Conservation (phyloP, 1,140 invertebrate genomes). For the Parasteatoda tepidariorum region DNA sequence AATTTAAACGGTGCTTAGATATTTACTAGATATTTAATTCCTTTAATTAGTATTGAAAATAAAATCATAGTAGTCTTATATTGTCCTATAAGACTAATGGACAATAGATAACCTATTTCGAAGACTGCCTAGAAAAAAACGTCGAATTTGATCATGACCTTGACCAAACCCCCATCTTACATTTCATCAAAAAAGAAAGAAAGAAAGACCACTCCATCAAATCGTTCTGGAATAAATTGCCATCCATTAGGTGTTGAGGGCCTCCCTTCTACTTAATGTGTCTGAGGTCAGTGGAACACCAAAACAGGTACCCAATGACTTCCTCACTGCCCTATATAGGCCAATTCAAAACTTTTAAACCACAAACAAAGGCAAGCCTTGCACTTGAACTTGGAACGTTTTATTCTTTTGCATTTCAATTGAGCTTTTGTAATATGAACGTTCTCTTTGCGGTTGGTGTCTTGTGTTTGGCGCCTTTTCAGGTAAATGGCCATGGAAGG, state of each 20-base stretch:
- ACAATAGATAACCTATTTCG: too few species aligned
- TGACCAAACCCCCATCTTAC: neutral
- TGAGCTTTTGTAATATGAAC: neutral
- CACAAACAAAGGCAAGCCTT: constrained; percentile 11
- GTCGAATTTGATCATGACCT: too few species aligned
- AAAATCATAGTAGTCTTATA: too few species aligned
- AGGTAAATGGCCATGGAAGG: constrained; percentile 78
- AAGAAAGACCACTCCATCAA: neutral
- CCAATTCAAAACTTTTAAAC: neutral
- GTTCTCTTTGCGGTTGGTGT: neutral
- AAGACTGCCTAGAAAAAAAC: too few species aligned
- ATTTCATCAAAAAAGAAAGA: neutral
- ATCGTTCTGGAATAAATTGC: neutral
- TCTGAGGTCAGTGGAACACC: constrained; percentile 24
- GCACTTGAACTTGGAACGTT: constrained; percentile 43
- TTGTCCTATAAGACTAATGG: too few species aligned
- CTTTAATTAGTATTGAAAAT: too few species aligned
- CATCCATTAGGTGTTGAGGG: neutral
- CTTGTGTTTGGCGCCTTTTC: neutral
- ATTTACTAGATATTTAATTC: too few species aligned
- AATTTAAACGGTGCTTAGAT: too few species aligned
- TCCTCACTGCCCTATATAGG: constrained; percentile 16
- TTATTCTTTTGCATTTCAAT: neutral
- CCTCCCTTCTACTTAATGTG: neutral
- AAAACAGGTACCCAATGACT: constrained; percentile 29